Conservation (phyloP, 2,888 invertebrate genomes). For the Diaphora mendica region DNA sequence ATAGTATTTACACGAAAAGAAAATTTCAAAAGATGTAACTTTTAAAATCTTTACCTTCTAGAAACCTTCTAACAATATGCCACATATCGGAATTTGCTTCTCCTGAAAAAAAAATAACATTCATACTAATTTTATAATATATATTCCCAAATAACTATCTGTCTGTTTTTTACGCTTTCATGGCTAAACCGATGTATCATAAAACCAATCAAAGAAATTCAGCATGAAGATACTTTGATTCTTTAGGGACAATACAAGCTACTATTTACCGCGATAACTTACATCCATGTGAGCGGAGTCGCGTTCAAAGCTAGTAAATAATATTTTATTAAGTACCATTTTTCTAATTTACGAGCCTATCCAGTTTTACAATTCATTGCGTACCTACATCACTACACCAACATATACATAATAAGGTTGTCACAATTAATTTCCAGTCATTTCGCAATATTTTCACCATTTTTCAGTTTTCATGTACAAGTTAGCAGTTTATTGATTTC, state of each 20-base stretch:
- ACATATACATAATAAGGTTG: slow-evolving; percentile 12
- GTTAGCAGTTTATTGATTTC: slow-evolving; percentile 15
- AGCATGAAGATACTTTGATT: too few relatives aligned
- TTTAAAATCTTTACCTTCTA: neutral
- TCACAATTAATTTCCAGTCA: slow-evolving; percentile 21
- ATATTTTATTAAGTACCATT: too few relatives aligned
- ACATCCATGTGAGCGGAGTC: too few relatives aligned
- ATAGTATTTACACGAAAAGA: neutral
- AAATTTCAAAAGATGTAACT: too few relatives aligned
- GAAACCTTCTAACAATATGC: neutral
- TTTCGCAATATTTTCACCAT: slow-evolving; percentile 12
- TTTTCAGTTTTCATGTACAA: slow-evolving; percentile 11
- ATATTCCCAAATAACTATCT: neutral
- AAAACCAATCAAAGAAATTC: too few relatives aligned
- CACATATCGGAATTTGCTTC: neutral
- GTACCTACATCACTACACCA: slow-evolving; percentile 7
- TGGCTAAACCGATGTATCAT: too few relatives aligned
- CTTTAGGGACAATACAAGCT: too few relatives aligned
- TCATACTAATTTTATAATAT: neutral
- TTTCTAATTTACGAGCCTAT: neutral
- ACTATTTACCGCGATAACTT: too few relatives aligned
- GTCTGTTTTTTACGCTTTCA: too few relatives aligned
- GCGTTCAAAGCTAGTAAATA: too few relatives aligned
- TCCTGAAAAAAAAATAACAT: neutral
- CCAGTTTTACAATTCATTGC: neutral